These are phyloP conservation scores for Hephaestus fuliginosus DNA, from an alignment of 2,797 vertebrate genomes.

Conservation along the genomic window DNA sequence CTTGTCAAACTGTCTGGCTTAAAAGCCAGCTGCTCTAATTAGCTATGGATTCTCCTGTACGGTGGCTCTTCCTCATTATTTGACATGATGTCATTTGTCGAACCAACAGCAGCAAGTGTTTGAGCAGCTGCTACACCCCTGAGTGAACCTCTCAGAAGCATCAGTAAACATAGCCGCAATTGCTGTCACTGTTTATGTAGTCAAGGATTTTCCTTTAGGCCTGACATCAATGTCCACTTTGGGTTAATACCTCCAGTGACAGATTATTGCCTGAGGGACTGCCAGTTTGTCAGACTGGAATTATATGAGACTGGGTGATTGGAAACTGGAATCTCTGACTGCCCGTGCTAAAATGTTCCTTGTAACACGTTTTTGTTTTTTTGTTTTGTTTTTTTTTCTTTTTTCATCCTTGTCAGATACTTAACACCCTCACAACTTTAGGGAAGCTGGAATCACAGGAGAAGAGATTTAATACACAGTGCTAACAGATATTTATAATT, in stretches of 20 bases:
- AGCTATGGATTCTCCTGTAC: conserved; percentile 84
- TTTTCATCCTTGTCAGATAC: background rate
- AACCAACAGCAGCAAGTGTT: conserved; percentile 64
- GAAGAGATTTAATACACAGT: background rate
- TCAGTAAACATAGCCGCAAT: conserved; percentile 42
- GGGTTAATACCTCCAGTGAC: conserved; percentile 46
- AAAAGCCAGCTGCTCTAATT: conserved; percentile 86
- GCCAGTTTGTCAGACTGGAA: conserved; percentile 25
- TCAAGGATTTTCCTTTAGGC: conserved; percentile 47
- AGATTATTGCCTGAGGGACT: conserved; percentile 47
- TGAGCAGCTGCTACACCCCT: conserved; percentile 74
- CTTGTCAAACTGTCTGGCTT: conserved; percentile 83
- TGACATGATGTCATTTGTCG: conserved; percentile 79
- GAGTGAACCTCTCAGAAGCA: conserved; percentile 44
- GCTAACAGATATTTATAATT: background rate
- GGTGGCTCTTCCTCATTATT: conserved; percentile 76
- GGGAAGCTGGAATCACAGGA: background rate
- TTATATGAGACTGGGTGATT: conserved; percentile 27
- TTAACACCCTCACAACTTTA: background rate
- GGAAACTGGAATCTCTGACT: conserved; percentile 17
- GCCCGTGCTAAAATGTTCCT: background rate
- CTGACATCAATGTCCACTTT: conserved; percentile 41
- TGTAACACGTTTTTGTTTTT: background rate
- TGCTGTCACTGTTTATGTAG: conserved; percentile 45
- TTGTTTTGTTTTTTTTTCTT: too few species aligned